These are phyloP conservation scores for Sisor rabdophorus DNA, from an alignment of 2,113 vertebrate species.

Conservation along the genomic window DNA sequence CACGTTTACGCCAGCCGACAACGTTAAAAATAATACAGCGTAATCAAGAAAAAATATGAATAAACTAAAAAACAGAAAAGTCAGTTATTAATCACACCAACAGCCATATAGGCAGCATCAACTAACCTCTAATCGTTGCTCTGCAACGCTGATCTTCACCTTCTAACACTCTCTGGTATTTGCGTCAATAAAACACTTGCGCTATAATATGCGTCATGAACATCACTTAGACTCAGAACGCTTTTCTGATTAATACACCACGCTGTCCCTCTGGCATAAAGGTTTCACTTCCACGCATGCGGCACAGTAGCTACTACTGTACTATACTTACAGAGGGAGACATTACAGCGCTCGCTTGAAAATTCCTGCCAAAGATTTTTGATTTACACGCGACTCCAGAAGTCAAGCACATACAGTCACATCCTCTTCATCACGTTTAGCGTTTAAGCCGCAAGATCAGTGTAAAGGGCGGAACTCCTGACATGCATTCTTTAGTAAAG, in stretches of 20 bases:
- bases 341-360: not conserved
- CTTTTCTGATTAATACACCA: not conserved
- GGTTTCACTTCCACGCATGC: slow-evolving; percentile 7
- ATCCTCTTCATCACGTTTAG: not conserved
- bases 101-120: not conserved
- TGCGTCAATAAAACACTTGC: slow-evolving; percentile 9
- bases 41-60: not conserved
- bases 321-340: not conserved
- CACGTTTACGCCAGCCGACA: not conserved
- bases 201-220: not conserved
- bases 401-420: slow-evolving; percentile 2
- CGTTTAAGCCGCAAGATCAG: not conserved
- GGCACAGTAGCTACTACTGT: slow-evolving; percentile 19
- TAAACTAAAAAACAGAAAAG: not conserved
- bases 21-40: not conserved
- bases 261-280: not conserved
- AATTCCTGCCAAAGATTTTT: not conserved
- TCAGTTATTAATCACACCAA: not conserved
- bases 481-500: slow-evolving; percentile 1
- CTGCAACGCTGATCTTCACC: not conserved
- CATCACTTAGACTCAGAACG: not conserved
- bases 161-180: not conserved
- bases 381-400: not conserved
- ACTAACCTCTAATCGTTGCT: not conserved
- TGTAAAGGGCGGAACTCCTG: slow-evolving; percentile 2